phyloP scores from a whole-genome alignment of 2,888 invertebrate genomes.

The Doris montereyensis region DNA sequence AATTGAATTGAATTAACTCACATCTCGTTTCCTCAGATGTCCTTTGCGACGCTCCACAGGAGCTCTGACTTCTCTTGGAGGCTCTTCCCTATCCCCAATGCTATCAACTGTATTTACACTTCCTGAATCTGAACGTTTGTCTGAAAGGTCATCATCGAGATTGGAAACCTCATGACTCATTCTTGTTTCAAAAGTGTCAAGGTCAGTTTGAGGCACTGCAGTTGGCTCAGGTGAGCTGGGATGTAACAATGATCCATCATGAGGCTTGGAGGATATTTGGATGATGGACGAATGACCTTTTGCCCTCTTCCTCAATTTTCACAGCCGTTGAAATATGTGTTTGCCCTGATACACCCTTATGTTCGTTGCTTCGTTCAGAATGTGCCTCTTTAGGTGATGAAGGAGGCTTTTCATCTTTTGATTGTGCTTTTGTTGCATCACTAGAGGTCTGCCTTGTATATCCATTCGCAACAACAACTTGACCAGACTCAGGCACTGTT shows the following conservation, averaged over 20 bases:
- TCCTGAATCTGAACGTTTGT: conserved; percentile 61
- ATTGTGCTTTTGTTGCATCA: conserved; percentile 25
- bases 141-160: conserved; percentile 57
- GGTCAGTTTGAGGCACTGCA: conserved; percentile 62
- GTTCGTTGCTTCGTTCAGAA: conserved; percentile 1
- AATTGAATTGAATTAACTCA: too few relatives aligned
- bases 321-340: too few relatives aligned
- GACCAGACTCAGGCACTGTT: conserved; percentile 52
- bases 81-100: conserved; percentile 54
- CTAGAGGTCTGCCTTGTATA: conserved; percentile 41
- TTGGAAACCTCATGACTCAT: conserved; percentile 55
- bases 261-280: too few relatives aligned
- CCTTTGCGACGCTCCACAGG: conserved; percentile 42
- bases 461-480: conserved; percentile 58
- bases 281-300: too few relatives aligned
- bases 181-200: conserved; percentile 64
- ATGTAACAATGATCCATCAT: neutral
- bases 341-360: too few relatives aligned
- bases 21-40: conserved; percentile 54
- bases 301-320: too few relatives aligned
- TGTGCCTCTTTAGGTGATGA: conserved; percentile 17
- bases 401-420: neutral
- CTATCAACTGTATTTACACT: conserved; percentile 63
- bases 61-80: neutral
- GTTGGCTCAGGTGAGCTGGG: conserved; percentile 38